A percentile compares a stretch with the other conserved stretches of the same genome.
These are phyloP conservation scores for Teinopalpus imperialis DNA, from an alignment of 2,888 invertebrate species.

Conservation along the genomic window DNA sequence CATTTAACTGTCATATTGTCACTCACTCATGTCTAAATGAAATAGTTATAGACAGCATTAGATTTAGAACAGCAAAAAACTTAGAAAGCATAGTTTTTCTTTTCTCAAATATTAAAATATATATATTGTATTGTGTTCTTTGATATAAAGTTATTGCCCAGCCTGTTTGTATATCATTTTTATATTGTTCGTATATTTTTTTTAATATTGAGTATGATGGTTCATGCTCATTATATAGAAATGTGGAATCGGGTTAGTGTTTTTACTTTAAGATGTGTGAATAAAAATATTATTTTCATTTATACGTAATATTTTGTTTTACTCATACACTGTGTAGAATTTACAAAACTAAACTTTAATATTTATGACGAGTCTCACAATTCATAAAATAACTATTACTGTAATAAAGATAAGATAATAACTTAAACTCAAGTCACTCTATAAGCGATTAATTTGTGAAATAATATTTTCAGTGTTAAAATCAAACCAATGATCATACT, in stretches of 20 bases:
- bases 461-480: neutral
- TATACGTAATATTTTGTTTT: neutral
- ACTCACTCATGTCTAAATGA: neutral
- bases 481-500: neutral
- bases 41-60: slow-evolving; percentile 9
- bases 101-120: neutral
- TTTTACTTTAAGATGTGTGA: neutral
- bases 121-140: too few relatives aligned
- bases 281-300: neutral
- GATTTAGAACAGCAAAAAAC: slow-evolving; percentile 4
- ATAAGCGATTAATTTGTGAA: neutral
- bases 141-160: too few relatives aligned
- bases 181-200: too few relatives aligned
- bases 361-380: slow-evolving; percentile 4
- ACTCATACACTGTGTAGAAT: too few relatives aligned
- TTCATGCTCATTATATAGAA: slow-evolving; percentile 1
- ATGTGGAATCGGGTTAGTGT: slow-evolving; percentile 8
- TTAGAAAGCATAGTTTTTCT: slow-evolving; percentile 2
- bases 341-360: neutral
- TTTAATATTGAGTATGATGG: neutral
- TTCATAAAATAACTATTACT: slow-evolving; percentile 4
- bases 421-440: neutral
- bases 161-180: too few relatives aligned
- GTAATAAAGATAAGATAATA: slow-evolving; percentile 2
- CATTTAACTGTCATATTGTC: slow-evolving; percentile 12